Evolutionary conservation across 2,113 vertebrate genomes (phyloP).

Genomic region (Symphodus melops): DNA sequence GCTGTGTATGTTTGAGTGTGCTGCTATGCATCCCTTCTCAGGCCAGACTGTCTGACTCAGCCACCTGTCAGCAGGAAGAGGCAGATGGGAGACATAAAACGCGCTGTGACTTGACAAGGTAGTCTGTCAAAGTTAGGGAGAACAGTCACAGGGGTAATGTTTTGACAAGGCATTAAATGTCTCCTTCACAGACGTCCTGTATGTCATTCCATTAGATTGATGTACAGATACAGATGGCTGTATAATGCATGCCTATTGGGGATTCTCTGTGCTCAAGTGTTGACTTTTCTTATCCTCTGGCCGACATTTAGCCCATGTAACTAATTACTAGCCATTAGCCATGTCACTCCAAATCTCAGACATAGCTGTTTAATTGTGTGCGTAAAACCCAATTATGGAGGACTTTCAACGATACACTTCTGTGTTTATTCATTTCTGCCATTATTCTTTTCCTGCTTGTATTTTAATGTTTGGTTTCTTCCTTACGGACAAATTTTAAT

Average conservation of each 20-base stretch:
- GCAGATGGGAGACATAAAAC: constrained; percentile 80
- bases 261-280: constrained; percentile 40
- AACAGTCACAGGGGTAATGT: constrained; percentile 81
- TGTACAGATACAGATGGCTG: constrained; percentile 75
- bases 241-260: constrained; percentile 66
- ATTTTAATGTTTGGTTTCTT: neutral
- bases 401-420: constrained; percentile 19
- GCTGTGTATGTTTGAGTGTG: constrained; percentile 53
- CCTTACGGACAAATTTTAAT: neutral
- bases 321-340: constrained; percentile 38
- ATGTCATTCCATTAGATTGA: constrained; percentile 77
- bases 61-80: constrained; percentile 74
- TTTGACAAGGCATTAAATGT: constrained; percentile 83
- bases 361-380: neutral
- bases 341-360: constrained; percentile 26
- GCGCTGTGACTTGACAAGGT: constrained; percentile 78
- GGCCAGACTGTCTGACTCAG: constrained; percentile 70
- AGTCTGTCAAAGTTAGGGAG: constrained; percentile 81
- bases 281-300: constrained; percentile 47
- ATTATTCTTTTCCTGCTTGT: neutral
- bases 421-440: neutral
- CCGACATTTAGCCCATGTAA: constrained; percentile 33
- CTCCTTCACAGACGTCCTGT: constrained; percentile 75
- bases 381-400: constrained; percentile 27
- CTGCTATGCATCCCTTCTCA: constrained; percentile 59